Conservation (phyloP, 2,797 vertebrate genomes). For the Paguma larvata region DNA sequence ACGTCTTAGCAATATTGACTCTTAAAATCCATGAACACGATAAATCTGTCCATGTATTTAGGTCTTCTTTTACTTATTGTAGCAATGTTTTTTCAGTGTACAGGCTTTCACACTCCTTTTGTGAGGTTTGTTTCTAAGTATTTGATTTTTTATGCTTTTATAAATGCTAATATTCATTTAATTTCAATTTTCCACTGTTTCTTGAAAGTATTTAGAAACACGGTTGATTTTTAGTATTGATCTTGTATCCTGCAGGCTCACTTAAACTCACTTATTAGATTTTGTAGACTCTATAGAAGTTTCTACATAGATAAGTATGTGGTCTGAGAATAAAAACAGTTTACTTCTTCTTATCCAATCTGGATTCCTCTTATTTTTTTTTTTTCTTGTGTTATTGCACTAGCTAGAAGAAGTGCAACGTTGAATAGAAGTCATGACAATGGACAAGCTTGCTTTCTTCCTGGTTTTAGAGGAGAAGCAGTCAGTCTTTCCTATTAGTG, state of each 20-base stretch:
- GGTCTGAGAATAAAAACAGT: not conserved
- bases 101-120: not conserved
- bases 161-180: slow-evolving; percentile 7
- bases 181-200: slow-evolving; percentile 12
- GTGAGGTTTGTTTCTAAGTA: slow-evolving; percentile 4
- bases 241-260: not conserved
- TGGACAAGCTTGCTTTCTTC: not conserved
- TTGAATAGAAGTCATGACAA: not conserved
- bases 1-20: not conserved
- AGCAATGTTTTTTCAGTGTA: not conserved
- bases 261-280: slow-evolving; percentile 10
- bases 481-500: not conserved
- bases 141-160: not conserved
- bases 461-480: not conserved
- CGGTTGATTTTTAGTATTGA: not conserved
- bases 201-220: not conserved
- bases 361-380: not conserved
- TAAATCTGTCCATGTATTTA: not conserved
- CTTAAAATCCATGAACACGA: not conserved
- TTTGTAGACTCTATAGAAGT: not conserved
- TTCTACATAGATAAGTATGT: not conserved
- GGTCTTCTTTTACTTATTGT: not conserved
- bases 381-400: not conserved
- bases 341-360: slow-evolving; percentile 19
- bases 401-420: not conserved